Base-by-base conservation (phyloP, 2,113 vertebrate species). In the Oryzias javanicus region DNA sequence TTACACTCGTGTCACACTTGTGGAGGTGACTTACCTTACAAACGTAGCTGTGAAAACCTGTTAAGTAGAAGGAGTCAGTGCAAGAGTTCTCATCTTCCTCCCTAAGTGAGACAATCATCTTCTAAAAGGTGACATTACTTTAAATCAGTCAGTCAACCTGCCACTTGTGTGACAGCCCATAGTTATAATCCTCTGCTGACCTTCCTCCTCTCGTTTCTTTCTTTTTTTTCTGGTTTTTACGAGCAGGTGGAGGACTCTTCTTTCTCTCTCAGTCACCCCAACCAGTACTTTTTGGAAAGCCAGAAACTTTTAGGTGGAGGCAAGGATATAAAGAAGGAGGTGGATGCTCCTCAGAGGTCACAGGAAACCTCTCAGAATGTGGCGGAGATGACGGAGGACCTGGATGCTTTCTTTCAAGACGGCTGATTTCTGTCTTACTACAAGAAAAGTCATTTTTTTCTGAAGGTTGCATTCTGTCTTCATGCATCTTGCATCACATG, bases 241-340 rank as follows among this genome's bases (percentile, higher is more conserved):
- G 1, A 68, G 47, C 87, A 98, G 97, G 64, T 96, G 13, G 94
- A 95, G 29, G 97, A 99, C 18, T 67, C 90, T 41, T 91, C 88
- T 2, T 98, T 98, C 91, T 97, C 96, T 17, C 88, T 98, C 76
- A 98, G 81, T 88, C 97, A 98, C 76, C 97, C 97, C 3, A 99
- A 99, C 90, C 95, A 98, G 86, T 99, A 98, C 90, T 99, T 99
- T 74, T 52, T 87, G 4, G 97, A 99, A 88, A 99, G 97, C 79
- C 92, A 92, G 86, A 91, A 59, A 59, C 22, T 86, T 57, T 72
- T 92, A n/a, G 63, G 75, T 0, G 88, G 89, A 51, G 88, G 82
- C 19, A 94, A 88, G 84, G 96, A 98, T 54, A 27, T 80, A 18
- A 98, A 94, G 86, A 94, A 93, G 72, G 95, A 98, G 69, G 61